These are phyloP conservation scores for Tapera naevia DNA, from an alignment of 2,797 vertebrate species.

Conservation along the genomic window DNA sequence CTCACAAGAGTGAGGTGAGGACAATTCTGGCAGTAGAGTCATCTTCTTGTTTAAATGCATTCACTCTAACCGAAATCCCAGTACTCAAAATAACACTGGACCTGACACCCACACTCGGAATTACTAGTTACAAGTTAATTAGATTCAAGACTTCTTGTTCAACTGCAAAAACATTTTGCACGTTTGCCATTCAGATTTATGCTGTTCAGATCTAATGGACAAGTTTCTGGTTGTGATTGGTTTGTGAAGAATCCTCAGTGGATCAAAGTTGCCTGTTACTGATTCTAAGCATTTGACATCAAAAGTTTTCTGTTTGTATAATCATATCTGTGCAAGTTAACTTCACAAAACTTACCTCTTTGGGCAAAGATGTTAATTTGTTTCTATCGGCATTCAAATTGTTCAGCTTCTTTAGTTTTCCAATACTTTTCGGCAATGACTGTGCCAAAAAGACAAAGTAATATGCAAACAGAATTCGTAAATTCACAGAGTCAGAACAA, in stretches of 20 bases:
- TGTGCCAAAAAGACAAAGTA: constrained; percentile 65
- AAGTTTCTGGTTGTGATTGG: not conserved
- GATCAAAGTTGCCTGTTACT: not conserved
- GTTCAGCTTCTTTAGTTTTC: constrained; percentile 93
- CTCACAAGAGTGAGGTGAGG: not conserved
- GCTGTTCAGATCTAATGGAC: not conserved
- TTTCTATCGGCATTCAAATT: constrained; percentile 98
- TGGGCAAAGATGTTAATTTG: constrained; percentile 89
- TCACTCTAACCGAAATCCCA: not conserved
- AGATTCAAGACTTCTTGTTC: not conserved
- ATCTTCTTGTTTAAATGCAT: not conserved
- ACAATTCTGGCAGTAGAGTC: not conserved
- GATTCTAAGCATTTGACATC: not conserved
- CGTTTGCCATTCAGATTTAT: not conserved
- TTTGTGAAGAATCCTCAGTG: not conserved
- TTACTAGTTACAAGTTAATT: not conserved
- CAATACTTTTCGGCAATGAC: constrained; percentile 93
- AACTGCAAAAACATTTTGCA: not conserved
- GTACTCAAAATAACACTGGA: not conserved
- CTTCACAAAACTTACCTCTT: constrained; percentile 86
- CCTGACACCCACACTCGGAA: not conserved
- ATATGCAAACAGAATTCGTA: not conserved
- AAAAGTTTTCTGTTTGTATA: not conserved
- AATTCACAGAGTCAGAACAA: not conserved
- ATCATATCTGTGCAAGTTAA: not conserved